A percentile compares a stretch with the other conserved stretches of the same genome.
phyloP scores from a whole-genome alignment of 1,140 invertebrate species.

The Heliothis virescens region DNA sequence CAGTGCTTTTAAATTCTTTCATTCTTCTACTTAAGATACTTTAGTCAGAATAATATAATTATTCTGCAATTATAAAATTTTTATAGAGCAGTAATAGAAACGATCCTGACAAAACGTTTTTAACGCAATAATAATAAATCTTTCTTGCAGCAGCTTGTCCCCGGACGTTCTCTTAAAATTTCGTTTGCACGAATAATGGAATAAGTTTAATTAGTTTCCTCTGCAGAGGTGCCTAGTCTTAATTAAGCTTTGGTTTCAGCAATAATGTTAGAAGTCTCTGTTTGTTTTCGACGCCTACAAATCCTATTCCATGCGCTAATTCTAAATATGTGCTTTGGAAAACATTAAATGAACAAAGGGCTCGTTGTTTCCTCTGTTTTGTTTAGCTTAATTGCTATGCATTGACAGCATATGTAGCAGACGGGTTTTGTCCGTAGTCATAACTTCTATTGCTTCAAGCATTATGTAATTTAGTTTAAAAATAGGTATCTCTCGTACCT shows the following conservation, averaged over 20 bases:
- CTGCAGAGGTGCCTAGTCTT: constrained; percentile 71
- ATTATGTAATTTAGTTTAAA: too few relatives aligned
- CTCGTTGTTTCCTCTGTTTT: constrained; percentile 1
- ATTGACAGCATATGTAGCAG: neutral
- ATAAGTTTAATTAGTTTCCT: constrained; percentile 81
- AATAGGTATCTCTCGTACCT: too few relatives aligned
- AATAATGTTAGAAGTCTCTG: constrained; percentile 65
- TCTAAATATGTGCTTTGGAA: constrained; percentile 40
- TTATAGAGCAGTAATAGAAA: constrained; percentile 50
- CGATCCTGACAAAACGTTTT: constrained; percentile 51
- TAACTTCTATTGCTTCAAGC: too few relatives aligned
- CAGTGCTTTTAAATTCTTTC: neutral
- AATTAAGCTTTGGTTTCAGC: constrained; percentile 76
- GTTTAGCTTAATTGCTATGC: neutral
- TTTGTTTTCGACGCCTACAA: constrained; percentile 60
- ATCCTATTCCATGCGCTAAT: constrained; percentile 41
- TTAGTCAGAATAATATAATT: neutral
- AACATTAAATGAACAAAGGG: constrained; percentile 7
- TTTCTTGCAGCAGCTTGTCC: constrained; percentile 57
- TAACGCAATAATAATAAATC: constrained; percentile 61
- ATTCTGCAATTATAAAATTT: constrained; percentile 19
- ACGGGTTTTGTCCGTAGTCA: too few relatives aligned
- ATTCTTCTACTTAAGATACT: neutral
- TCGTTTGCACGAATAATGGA: constrained; percentile 75
- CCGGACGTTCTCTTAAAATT: constrained; percentile 66